Evolutionary conservation across 2,888 invertebrate species (phyloP), one percentile per base, ranked within the genome.

Genomic region (Drosophila mayaguana): DNA sequence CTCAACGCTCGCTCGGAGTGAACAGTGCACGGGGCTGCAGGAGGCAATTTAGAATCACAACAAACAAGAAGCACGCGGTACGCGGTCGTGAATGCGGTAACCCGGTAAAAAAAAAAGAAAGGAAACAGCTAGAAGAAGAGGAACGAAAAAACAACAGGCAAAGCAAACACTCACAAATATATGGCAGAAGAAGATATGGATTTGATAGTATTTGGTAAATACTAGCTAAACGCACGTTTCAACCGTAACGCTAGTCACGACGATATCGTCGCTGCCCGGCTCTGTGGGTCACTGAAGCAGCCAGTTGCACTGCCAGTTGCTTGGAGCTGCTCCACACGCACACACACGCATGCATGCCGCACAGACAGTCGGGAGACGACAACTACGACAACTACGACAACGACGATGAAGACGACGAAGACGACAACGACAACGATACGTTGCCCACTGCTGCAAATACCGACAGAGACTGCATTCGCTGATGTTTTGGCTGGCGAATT

Each of bases 381-480:
- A n/a, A 54, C 51, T 2, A 32, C 42, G 55, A 38, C 20, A n/a
- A 54, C 51, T 22, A 43, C 32, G 16, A 25, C 32, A 22, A 22
- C 20, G 14, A 51, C 20, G 50, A 32, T 12, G 7, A 32, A 6
- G 7, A 48, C n/a, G 48, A 18, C 3, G 11, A 32, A 3, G 50
- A 34, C 51, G 32, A 51, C 7, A 18, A 18, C 50, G 63, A 28
- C 40, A 28, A 69, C 57, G 67, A 71, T 67, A 79, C 87, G 85
- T 89, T 85, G 76, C 70, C 71, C 81, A 50, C 50, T 50, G 81
- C 71, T 89, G 89, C 83, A 89, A 77, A 86, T 80, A 79, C 86
- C 86, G 86, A 83, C 81, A 83, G 79, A 74, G 89, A 86, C 86
- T 86, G 86, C 86, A 86, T 76, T 77, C 83, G 77, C 60, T 64